phyloP scores from a whole-genome alignment of 1,140 invertebrate species.

The Drosophila fuyamai region DNA sequence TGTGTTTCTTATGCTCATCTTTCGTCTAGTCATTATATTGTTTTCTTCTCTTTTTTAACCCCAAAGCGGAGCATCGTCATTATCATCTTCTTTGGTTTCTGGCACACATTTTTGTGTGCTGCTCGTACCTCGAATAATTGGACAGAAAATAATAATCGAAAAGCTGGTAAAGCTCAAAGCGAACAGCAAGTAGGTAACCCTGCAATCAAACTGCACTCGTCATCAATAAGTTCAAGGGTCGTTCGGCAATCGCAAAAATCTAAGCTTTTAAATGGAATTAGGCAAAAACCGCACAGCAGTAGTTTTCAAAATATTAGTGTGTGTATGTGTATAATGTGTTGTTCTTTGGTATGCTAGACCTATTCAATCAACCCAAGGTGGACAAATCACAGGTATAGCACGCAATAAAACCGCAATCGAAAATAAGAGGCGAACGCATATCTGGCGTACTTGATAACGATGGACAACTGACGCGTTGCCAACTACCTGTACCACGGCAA shows the following conservation, averaged over 20 bases:
- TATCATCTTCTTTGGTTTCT: slow-evolving; percentile 33
- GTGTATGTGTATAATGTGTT: slow-evolving; percentile 3
- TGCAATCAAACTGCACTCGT: slow-evolving; percentile 23
- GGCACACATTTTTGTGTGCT: slow-evolving; percentile 40
- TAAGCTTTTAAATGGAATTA: slow-evolving; percentile 28
- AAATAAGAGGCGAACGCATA: slow-evolving; percentile 27
- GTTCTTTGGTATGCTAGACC: slow-evolving; percentile 21
- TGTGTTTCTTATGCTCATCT: slow-evolving; percentile 51
- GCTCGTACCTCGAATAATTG: slow-evolving; percentile 26
- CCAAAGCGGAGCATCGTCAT: slow-evolving; percentile 40
- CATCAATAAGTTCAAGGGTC: slow-evolving; percentile 51
- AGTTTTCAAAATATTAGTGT: slow-evolving; percentile 6
- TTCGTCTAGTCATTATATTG: slow-evolving; percentile 51
- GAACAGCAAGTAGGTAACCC: slow-evolving; percentile 13
- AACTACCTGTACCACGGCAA: slow-evolving; percentile 29
- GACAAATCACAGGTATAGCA: slow-evolving; percentile 56
- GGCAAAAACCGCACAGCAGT: slow-evolving; percentile 2
- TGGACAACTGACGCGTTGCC: slow-evolving; percentile 50
- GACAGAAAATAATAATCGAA: slow-evolving; percentile 24
- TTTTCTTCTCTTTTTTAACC: slow-evolving; percentile 29
- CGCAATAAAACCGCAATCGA: slow-evolving; percentile 51
- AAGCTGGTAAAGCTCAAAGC: slow-evolving; percentile 2
- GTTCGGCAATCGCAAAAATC: slow-evolving; percentile 19
- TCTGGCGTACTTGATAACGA: slow-evolving; percentile 49
- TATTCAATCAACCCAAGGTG: slow-evolving; percentile 38